Evolutionary conservation across 2,113 vertebrate species (phyloP).

Genomic region (Meles meles): DNA sequence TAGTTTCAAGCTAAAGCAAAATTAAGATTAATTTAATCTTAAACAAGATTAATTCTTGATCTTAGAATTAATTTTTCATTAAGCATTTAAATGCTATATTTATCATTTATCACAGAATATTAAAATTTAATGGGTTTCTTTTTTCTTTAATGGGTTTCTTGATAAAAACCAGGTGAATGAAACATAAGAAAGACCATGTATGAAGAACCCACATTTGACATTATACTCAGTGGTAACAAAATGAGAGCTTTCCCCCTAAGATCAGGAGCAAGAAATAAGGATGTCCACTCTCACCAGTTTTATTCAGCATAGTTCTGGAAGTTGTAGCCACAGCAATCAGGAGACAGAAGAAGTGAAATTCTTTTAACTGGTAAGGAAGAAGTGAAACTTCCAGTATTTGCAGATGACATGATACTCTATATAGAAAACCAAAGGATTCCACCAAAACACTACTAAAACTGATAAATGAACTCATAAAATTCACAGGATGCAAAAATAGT

Average conservation of each 20-base stretch:
- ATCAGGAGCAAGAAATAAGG: not conserved
- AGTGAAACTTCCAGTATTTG: not conserved
- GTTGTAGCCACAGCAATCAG: not conserved
- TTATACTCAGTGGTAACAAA: not conserved
- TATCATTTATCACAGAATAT: conserved; percentile 42
- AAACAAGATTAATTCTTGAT: not conserved
- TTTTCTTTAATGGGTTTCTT: not conserved
- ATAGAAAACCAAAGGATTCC: not conserved
- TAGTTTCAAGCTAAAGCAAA: conserved; percentile 1
- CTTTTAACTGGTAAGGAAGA: not conserved
- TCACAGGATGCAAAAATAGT: not conserved
- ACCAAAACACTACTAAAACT: not conserved
- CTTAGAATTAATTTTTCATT: not conserved
- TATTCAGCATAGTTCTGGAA: not conserved
- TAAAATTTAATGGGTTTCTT: not conserved
- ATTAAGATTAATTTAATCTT: not conserved
- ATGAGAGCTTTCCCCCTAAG: not conserved
- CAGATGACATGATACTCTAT: not conserved
- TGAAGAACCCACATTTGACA: not conserved
- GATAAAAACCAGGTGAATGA: not conserved
- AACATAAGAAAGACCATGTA: not conserved
- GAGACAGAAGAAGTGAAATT: not conserved
- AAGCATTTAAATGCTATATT: conserved; percentile 35
- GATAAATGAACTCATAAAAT: not conserved
- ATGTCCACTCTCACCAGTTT: not conserved